These are phyloP conservation scores for Cynopterus brachyotis DNA, from an alignment of 2,113 vertebrate genomes.

Conservation along the genomic window DNA sequence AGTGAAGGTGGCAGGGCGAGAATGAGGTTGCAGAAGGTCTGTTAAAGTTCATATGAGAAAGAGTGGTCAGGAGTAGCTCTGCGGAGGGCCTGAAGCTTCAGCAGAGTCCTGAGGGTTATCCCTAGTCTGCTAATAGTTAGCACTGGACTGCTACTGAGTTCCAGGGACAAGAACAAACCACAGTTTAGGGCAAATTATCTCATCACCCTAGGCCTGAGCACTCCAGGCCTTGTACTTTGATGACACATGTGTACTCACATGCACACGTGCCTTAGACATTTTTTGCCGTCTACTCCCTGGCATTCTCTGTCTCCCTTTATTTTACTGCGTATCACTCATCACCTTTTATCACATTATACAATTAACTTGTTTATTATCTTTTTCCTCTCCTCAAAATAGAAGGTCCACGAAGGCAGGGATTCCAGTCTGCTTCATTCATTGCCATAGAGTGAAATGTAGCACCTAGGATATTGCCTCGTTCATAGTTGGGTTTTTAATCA, in stretches of 20 bases:
- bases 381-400: not conserved
- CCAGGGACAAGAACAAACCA: not conserved
- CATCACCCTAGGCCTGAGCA: not conserved
- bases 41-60: not conserved
- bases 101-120: not conserved
- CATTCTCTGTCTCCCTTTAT: not conserved
- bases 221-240: not conserved
- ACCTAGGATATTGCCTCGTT: not conserved
- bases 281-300: not conserved
- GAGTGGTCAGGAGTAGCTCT: not conserved
- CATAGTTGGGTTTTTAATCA: not conserved
- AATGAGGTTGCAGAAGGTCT: not conserved
- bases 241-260: rapidly evolving
- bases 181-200: not conserved
- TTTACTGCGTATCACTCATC: not conserved
- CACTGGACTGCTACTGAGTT: not conserved
- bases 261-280: rapidly evolving
- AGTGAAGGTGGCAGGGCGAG: not conserved
- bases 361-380: not conserved
- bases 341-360: not conserved
- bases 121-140: not conserved
- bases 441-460: not conserved
- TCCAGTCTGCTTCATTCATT: not conserved
- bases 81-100: not conserved
- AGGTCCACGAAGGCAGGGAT: not conserved